Evolutionary conservation across 2,888 invertebrate species (phyloP), one percentile per base, ranked within the genome.

Genomic region (Agrotis puta): DNA sequence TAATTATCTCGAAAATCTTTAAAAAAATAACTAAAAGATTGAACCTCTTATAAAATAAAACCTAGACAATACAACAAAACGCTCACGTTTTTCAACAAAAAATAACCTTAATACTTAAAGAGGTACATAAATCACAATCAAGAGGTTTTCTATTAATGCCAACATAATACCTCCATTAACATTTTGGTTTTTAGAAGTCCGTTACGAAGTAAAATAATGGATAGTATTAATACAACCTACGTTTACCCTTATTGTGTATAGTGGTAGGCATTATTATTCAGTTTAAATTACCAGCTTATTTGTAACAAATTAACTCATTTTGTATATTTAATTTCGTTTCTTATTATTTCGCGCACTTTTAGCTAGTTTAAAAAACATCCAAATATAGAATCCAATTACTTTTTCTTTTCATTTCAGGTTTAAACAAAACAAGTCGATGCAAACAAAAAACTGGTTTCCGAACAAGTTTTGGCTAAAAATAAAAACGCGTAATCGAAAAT

Each of bases 141-240:
- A 72, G 74, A 70, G 39, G 43, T 73, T 81, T 79, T 77, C 83
- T 79, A 74, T 79, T 72, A 83, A 83, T 76, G 64, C 56, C 59
- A 71, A 45, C 65, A 83, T 78, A 77, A 83, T 74, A 54, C 62
- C 54, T 70, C 66, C 57, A 83, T 85, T 84, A 79, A 61, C 50
- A 71, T 83, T 33, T 81, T 72, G 62, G 65, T 74, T 54, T 73
- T 67, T 54, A 22, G 14, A 74, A 74, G 47, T 73, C 83, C 62
- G 85, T 81, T 83, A 85, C 59, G 47, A 74, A 72, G 56, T 72
- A 57, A 85, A 78, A 80, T 84, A 84, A 77, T 82, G 73, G 61
- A 68, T 64, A 68, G 78, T 81, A 78, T 78, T 67, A 76, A 65
- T 68, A 53, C 67, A 47, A 59, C 82, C 84, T 67, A 85, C 79